Base-by-base conservation (phyloP, 2,888 invertebrate genomes). In the Cephus nigrinus region DNA sequence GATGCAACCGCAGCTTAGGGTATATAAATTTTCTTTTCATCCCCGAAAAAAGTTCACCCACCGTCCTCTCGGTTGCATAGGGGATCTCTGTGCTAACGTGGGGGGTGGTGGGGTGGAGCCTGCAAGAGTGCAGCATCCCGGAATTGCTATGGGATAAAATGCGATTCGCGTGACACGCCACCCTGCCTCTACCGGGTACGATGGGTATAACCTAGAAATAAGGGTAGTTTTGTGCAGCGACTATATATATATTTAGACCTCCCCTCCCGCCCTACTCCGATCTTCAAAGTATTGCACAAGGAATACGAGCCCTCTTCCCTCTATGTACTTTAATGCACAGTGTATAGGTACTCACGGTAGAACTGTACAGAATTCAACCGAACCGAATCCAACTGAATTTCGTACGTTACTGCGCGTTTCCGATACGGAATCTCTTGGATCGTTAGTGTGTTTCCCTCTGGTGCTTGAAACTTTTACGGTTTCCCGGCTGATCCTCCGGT, bases 1-100 rank as follows among this genome's bases (percentile, higher is more conserved):
- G 78, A 82, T 82, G 83, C 85, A 82, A 81, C 82, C 83, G 79
- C 77, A 80, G 82, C 83, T 83, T 86, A 85, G 79, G 78, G 82
- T 79, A 82, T 80, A 34, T 33, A 73, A 73, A 73, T 73, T 73
- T 35, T 15, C 40, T 12, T 73, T 33, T 33, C 31, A n/a, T 32
- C 71, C 71, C 71, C 71, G 71, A 71, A 69, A 30, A 69, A 69
- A 40, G 12, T 40, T 15, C 15, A 40, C 15, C 40, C 40, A 15
- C 5, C 40, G 40, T 40, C 15, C 5, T 15, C 15, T 15, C 15
- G 15, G 5, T 40, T 40, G 40, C 40, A 40, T 40, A 40, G 40
- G 40, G 40, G 40, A 15, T 40, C 15, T 15, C 5, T 40, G 15
- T 40, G 40, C 15, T 15, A 40, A 40, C 40, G 40, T 33, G 33